Conservation (phyloP, 2,888 invertebrate species). For the Tetragonula carbonaria region DNA sequence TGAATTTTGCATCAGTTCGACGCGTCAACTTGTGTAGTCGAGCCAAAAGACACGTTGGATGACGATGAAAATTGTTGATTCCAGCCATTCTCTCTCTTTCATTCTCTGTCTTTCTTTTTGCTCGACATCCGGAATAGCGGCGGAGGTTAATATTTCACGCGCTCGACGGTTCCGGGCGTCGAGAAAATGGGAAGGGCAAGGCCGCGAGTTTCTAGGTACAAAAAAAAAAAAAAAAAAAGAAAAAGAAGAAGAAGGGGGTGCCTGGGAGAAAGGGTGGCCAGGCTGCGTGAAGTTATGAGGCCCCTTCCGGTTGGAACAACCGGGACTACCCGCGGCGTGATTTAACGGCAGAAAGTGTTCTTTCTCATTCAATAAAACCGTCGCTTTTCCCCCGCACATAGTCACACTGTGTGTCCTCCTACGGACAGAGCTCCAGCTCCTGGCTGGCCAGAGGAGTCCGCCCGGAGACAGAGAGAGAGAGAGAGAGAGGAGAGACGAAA, state of each 20-base stretch:
- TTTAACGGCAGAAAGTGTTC: slow-evolving; percentile 75
- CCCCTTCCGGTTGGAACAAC: slow-evolving; percentile 77
- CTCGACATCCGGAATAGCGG: slow-evolving; percentile 75
- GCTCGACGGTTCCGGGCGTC: slow-evolving; percentile 80
- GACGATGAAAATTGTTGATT: slow-evolving; percentile 53
- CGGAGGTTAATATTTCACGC: slow-evolving; percentile 81
- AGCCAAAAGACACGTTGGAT: slow-evolving; percentile 5
- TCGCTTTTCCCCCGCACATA: slow-evolving; percentile 55
- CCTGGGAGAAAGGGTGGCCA: slow-evolving; percentile 61
- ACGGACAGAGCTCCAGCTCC: slow-evolving; percentile 9
- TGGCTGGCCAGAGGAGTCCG: slow-evolving; percentile 14
- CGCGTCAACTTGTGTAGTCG: not conserved
- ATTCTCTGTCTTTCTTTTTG: slow-evolving; percentile 49
- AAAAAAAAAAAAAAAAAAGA: not conserved
- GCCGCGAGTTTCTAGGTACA: slow-evolving; percentile 62
- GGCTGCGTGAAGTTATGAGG: slow-evolving; percentile 78
- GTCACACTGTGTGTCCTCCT: slow-evolving; percentile 40
- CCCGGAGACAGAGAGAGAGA: not conserved
- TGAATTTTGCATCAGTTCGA: slow-evolving; percentile 4
- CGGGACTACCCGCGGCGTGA: slow-evolving; percentile 78
- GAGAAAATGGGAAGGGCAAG: slow-evolving; percentile 79
- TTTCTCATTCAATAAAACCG: slow-evolving; percentile 78
- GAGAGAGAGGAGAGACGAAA: slow-evolving; percentile 11
- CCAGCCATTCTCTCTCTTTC: slow-evolving; percentile 22
- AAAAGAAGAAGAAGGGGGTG: slow-evolving; percentile 33